phyloP scores from a whole-genome alignment of 2,888 invertebrate species.

The Theretra japonica region DNA sequence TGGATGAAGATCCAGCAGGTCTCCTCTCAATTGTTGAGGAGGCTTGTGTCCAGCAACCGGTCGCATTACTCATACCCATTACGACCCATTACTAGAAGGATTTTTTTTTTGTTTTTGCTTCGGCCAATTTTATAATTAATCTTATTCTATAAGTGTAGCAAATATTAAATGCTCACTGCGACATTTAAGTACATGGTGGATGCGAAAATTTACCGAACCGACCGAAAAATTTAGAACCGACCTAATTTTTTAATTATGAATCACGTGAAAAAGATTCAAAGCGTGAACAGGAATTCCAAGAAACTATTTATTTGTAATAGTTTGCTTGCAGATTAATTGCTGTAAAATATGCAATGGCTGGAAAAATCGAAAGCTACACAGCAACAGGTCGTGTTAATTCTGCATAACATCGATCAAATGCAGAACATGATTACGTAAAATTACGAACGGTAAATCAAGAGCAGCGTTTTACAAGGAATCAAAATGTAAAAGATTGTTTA shows the following conservation, averaged over 20 bases:
- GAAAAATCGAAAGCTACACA: neutral
- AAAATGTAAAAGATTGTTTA: constrained; percentile 23
- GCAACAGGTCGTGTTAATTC: constrained; percentile 6
- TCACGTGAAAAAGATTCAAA: neutral
- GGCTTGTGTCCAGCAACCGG: no score
- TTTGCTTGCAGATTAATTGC: neutral
- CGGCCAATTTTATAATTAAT: no score
- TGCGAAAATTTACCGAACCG: no score
- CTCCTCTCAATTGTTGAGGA: no score
- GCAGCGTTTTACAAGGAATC: constrained; percentile 13
- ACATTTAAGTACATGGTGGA: no score
- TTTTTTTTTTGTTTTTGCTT: no score
- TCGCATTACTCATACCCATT: no score
- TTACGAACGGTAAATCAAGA: constrained; percentile 14
- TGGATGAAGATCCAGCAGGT: no score
- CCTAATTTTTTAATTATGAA: neutral
- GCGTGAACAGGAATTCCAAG: neutral
- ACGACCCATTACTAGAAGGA: no score
- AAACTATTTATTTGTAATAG: neutral
- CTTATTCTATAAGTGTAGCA: no score
- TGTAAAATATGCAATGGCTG: neutral
- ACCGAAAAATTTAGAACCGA: no score
- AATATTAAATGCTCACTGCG: no score
- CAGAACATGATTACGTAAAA: constrained; percentile 12
- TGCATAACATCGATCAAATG: constrained; percentile 8